A percentile compares a stretch with the other conserved stretches of the same genome.
phyloP scores from a whole-genome alignment of 1,140 invertebrate species.

The Pemphigus obesinymphae region DNA sequence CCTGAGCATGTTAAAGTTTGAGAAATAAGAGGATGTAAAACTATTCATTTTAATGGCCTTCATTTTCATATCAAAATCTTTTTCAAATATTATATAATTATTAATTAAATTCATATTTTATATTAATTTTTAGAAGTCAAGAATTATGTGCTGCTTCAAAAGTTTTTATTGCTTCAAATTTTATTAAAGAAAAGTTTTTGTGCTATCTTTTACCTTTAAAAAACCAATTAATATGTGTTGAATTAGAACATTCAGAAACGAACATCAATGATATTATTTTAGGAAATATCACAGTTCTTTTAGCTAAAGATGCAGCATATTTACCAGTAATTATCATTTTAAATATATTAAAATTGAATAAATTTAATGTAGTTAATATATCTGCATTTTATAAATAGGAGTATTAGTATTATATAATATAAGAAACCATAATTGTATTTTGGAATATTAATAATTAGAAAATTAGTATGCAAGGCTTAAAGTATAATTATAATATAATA shows the following conservation, averaged over 20 bases:
- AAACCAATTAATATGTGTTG: slow-evolving; percentile 66
- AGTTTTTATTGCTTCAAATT: slow-evolving; percentile 74
- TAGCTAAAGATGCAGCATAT: slow-evolving; percentile 77
- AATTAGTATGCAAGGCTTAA: no score
- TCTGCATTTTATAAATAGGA: no score
- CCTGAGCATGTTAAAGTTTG: no score
- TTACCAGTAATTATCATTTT: slow-evolving; percentile 59
- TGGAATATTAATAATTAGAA: no score
- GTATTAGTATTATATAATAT: not conserved
- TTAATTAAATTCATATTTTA: slow-evolving; percentile 3
- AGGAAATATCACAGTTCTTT: slow-evolving; percentile 65
- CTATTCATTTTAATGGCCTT: not conserved
- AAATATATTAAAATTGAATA: no score
- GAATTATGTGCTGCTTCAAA: slow-evolving; percentile 61
- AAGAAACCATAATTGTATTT: no score
- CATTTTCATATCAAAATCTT: not conserved
- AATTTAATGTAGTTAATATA: no score
- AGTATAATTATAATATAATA: no score
- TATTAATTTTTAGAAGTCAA: slow-evolving; percentile 50
- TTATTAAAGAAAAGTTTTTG: slow-evolving; percentile 76
- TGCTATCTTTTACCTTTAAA: slow-evolving; percentile 70
- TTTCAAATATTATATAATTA: not conserved
- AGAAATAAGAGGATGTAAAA: no score
- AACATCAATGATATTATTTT: slow-evolving; percentile 64
- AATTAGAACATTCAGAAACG: slow-evolving; percentile 67